Evolutionary conservation across 1,140 invertebrate genomes (phyloP), one percentile per base, ranked within the genome.

Genomic region (Patella vulgata): DNA sequence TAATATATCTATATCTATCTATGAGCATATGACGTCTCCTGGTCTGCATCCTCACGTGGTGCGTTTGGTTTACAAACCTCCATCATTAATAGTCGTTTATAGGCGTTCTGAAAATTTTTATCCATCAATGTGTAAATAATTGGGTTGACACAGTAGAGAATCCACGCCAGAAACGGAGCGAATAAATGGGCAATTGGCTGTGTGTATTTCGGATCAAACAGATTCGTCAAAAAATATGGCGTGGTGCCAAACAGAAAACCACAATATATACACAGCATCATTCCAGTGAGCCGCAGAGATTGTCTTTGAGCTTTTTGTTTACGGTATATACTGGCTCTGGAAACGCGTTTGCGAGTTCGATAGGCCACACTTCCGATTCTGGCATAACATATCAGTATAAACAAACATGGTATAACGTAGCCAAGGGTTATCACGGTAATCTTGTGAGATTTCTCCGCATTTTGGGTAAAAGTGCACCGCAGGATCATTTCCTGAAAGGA

Each of bases 361-460:
- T 66, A 75, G 11, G 75, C 77, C 1, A 70, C 69, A 33, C 71
- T 75, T 19, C 77, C 77, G 11, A 79, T 77, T 39, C 77, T 67
- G 19, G 73, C 75, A 44, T 79, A 79, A 53, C 77, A 79, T 52
- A 74, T 70, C 44, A 59, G 59, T 31, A 79, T 77, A 54, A 79
- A 79, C 25, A 76, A 42, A 60, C 75, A 77, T 19, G 77, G 77
- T 0, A 77, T 64, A 11, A 79, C 71, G 39, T 73, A 79, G 17
- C 77, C 77, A 6, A 66, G 36, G 42, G 77, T 79, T 4, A 79
- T 70, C 12, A 62, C 70, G 11, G 62, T 60, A 36, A 77, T 65
- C 54, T 76, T 71, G 56, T 79, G 75, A 11, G 73, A 73, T 47
- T 78, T 73, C 55, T 71, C 71, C 28, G 58, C 53, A 11, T 33